A percentile compares a stretch with the other conserved stretches of the same genome.
phyloP scores from a whole-genome alignment of 2,113 vertebrate species.

The Chaenogobius annularis region DNA sequence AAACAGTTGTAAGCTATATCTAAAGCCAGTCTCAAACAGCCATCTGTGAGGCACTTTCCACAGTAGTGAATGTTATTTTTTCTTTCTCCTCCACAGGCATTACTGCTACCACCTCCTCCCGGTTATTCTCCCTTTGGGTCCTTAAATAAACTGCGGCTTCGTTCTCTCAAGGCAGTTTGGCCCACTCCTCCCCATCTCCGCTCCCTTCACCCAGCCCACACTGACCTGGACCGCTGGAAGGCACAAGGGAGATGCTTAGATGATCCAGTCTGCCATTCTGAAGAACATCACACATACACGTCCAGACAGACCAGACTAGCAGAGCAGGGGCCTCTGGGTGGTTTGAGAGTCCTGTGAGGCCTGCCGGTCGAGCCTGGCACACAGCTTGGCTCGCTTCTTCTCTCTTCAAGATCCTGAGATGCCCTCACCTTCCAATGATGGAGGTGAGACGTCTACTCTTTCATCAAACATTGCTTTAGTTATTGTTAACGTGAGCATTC shows the following conservation, averaged over 20 bases:
- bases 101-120: conserved; percentile 43
- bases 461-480: neutral
- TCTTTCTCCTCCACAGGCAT: conserved; percentile 49
- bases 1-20: neutral
- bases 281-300: conserved; percentile 42
- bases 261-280: conserved; percentile 61
- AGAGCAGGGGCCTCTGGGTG: conserved; percentile 49
- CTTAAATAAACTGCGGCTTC: conserved; percentile 61
- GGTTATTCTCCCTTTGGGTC: conserved; percentile 39
- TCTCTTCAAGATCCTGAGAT: conserved; percentile 77
- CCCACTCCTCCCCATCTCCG: conserved; percentile 24
- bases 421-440: conserved; percentile 93
- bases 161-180: conserved; percentile 45
- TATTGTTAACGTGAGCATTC: neutral
- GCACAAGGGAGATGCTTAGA: conserved; percentile 57
- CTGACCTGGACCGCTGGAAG: conserved; percentile 35
- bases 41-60: conserved; percentile 2
- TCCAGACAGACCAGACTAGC: conserved; percentile 58
- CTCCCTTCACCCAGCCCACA: conserved; percentile 17
- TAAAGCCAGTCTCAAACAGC: conserved; percentile 34
- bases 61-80: conserved; percentile 45
- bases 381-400: conserved; percentile 61
- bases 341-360: conserved; percentile 55
- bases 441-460: conserved; percentile 77
- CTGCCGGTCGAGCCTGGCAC: conserved; percentile 64